Conservation (phyloP, 2,113 vertebrate genomes). For the Muntiacus reevesi region DNA sequence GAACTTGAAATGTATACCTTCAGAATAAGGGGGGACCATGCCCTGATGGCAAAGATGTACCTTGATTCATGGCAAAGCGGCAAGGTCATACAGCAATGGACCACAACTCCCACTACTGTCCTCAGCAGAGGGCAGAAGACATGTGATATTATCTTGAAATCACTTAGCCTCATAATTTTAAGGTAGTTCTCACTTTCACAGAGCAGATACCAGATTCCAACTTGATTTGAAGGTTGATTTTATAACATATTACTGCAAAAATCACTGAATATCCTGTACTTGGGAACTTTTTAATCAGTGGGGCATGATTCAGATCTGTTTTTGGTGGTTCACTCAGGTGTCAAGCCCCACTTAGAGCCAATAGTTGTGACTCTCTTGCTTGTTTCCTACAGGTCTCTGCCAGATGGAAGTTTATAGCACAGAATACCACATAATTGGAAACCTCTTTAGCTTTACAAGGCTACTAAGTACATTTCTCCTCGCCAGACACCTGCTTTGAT, state of each 20-base stretch:
- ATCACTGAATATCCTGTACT: not conserved
- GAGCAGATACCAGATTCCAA: not conserved
- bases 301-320: not conserved
- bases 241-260: not conserved
- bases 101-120: rapidly evolving
- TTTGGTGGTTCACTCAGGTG: not conserved
- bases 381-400: not conserved
- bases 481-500: slow-evolving; percentile 4
- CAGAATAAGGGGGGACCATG: not conserved
- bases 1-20: not conserved
- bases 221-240: not conserved
- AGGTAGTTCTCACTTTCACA: not conserved
- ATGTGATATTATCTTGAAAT: not conserved
- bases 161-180: not conserved
- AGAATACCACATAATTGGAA: not conserved
- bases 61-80: not conserved
- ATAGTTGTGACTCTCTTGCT: not conserved
- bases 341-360: not conserved
- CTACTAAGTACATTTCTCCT: not conserved
- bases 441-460: not conserved
- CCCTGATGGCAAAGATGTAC: not conserved
- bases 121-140: not conserved
- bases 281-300: not conserved
- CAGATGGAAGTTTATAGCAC: slow-evolving; percentile 1
- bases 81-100: not conserved